phyloP scores from a whole-genome alignment of 2,797 vertebrate species.

The Sandelia bainsii region DNA sequence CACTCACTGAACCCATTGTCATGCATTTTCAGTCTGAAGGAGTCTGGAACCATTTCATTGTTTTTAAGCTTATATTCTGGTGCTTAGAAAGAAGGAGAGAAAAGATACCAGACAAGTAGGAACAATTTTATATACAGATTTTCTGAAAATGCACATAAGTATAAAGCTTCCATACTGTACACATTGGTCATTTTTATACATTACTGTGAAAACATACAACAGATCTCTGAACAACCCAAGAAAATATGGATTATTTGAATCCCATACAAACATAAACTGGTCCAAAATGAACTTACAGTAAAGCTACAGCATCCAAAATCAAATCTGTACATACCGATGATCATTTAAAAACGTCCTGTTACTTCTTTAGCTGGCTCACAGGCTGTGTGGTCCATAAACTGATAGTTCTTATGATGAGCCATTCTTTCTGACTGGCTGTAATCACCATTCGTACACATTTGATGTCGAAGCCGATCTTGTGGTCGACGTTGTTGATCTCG shows the following conservation, averaged over 20 bases:
- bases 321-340: conserved; percentile 1
- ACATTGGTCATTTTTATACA: conserved; percentile 46
- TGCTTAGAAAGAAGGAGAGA: conserved; percentile 4
- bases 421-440: conserved; percentile 95
- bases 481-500: conserved; percentile 91
- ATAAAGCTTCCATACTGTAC: conserved; percentile 60
- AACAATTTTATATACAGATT: conserved; percentile 59
- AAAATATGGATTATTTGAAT: conserved; percentile 72
- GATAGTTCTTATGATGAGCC: conserved; percentile 96
- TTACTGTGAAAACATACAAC: conserved; percentile 48
- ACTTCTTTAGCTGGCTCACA: conserved; percentile 72
- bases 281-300: conserved; percentile 40
- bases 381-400: conserved; percentile 93
- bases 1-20: neutral
- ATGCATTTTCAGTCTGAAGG: conserved; percentile 6
- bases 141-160: conserved; percentile 55
- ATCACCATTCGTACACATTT: conserved; percentile 94
- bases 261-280: conserved; percentile 37
- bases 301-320: conserved; percentile 20
- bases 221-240: conserved; percentile 61
- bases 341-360: conserved; percentile 2
- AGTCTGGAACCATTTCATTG: no score
- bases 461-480: conserved; percentile 93
- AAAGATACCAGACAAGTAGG: conserved; percentile 20
- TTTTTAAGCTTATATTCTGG: no score